Percentiles rank a stretch among this genome's conserved stretches.
These are phyloP conservation scores for Aporrectodea caliginosa DNA, from an alignment of 1,140 invertebrate genomes.

Conservation along the genomic window DNA sequence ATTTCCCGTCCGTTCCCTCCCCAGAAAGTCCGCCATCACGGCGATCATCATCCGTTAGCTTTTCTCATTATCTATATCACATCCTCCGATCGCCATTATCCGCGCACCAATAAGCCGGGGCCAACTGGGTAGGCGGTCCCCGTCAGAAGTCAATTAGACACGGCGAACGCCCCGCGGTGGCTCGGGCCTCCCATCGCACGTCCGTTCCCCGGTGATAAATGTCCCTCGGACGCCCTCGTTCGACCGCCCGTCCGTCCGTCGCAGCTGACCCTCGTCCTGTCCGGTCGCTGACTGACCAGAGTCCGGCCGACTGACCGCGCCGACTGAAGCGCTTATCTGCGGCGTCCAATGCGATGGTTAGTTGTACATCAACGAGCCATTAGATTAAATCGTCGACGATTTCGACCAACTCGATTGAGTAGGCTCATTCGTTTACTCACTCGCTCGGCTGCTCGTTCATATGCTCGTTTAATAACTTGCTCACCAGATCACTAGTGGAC, in stretches of 20 bases:
- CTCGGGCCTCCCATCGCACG: no score
- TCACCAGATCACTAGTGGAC: no score
- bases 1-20: neutral
- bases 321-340: neutral
- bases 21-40: neutral
- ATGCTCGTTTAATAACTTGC: neutral
- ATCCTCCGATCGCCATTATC: neutral
- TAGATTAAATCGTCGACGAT: neutral
- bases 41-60: neutral
- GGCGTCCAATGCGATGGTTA: neutral
- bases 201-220: neutral
- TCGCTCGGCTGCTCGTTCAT: neutral
- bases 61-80: neutral
- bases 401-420: neutral
- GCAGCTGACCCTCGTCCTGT: neutral
- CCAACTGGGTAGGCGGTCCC: neutral
- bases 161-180: neutral
- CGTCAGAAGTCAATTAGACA: constrained; percentile 2
- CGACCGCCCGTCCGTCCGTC: neutral
- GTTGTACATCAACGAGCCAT: neutral
- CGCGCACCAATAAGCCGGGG: neutral
- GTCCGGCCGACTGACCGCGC: neutral
- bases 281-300: neutral
- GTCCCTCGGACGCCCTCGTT: neutral
- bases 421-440: neutral